Evolutionary conservation across 2,888 invertebrate genomes (phyloP).

Genomic region (Callinectes sapidus): DNA sequence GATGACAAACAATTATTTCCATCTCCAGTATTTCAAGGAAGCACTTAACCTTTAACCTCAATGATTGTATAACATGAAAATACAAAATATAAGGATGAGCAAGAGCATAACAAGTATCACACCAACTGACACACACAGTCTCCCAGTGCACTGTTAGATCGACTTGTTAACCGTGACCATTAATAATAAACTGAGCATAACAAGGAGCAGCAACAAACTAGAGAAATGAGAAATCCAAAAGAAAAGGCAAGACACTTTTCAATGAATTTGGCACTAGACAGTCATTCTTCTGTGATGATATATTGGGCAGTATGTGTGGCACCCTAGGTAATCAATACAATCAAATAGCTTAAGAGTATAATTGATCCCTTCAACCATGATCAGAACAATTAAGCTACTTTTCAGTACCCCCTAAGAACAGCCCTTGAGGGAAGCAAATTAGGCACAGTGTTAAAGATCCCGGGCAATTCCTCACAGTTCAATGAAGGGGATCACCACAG

Average conservation of each 20-base stretch:
- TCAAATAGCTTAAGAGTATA: conserved; percentile 50
- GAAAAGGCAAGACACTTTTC: conserved; percentile 41
- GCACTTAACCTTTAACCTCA: neutral
- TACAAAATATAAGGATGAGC: conserved; percentile 5
- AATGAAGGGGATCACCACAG: conserved; percentile 44
- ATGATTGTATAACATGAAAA: neutral
- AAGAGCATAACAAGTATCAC: conserved; percentile 21
- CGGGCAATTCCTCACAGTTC: neutral
- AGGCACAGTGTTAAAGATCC: conserved; percentile 43
- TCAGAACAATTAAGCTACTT: conserved; percentile 49
- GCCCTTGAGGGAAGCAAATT: conserved; percentile 20
- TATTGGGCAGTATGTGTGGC: conserved; percentile 43
- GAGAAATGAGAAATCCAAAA: neutral
- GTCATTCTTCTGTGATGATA: conserved; percentile 4
- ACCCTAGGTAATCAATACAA: conserved; percentile 39
- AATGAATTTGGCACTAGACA: conserved; percentile 56
- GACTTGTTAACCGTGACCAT: conserved; percentile 10
- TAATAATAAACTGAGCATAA: neutral
- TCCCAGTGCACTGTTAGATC: conserved; percentile 27
- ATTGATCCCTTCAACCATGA: conserved; percentile 67
- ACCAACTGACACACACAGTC: neutral
- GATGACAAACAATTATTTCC: neutral
- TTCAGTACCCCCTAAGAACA: neutral
- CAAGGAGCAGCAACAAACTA: neutral
- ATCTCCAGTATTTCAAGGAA: neutral